These are phyloP conservation scores for Lycia hirtaria DNA, from an alignment of 2,888 invertebrate genomes.

Conservation along the genomic window DNA sequence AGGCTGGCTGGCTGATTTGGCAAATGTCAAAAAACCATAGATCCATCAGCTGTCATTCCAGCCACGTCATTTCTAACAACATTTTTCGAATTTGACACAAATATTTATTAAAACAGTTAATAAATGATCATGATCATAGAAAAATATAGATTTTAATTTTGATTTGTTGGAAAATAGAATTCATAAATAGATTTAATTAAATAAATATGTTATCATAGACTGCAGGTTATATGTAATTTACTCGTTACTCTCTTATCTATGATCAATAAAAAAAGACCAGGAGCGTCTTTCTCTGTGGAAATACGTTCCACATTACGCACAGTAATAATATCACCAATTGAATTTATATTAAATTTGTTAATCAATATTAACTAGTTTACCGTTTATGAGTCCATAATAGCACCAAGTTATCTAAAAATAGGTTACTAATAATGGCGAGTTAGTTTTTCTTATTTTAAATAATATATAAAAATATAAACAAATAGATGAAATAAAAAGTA, in stretches of 20 bases:
- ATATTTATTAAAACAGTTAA: neutral
- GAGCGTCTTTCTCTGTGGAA: slow-evolving; percentile 64
- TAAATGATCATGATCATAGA: neutral
- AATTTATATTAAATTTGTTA: neutral
- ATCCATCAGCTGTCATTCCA: slow-evolving; percentile 74
- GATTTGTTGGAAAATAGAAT: too few relatives aligned
- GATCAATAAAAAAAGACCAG: slow-evolving; percentile 27
- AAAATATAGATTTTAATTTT: too few relatives aligned
- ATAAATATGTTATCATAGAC: slow-evolving; percentile 5
- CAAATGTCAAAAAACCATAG: slow-evolving; percentile 80
- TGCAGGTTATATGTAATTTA: slow-evolving; percentile 41
- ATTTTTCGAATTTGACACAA: slow-evolving; percentile 38
- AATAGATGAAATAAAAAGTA: slow-evolving; percentile 3
- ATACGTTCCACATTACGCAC: slow-evolving; percentile 58
- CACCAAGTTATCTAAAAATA: neutral
- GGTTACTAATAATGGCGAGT: too few relatives aligned
- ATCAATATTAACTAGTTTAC: neutral
- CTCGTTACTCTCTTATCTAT: slow-evolving; percentile 8
- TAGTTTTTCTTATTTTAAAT: neutral
- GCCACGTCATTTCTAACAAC: slow-evolving; percentile 81
- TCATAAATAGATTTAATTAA: neutral
- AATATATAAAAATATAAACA: neutral
- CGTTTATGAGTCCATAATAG: neutral
- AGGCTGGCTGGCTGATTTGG: slow-evolving; percentile 81
- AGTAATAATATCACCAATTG: neutral